Base-by-base conservation (phyloP, 2,797 vertebrate species). In the Myotis vivesi region DNA sequence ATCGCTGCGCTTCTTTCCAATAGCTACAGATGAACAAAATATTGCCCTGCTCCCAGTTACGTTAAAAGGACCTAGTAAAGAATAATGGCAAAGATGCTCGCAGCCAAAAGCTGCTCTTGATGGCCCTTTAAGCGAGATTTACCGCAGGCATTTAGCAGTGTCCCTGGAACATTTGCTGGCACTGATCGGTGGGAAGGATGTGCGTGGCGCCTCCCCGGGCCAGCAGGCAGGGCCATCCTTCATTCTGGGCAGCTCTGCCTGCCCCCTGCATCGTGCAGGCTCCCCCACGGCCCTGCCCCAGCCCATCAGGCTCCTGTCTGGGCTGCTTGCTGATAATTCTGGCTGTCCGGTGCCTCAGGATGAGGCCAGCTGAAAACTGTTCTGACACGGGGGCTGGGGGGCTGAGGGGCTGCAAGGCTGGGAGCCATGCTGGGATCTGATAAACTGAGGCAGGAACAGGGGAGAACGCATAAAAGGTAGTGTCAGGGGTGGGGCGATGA, bases 111-210 rank as follows among this genome's bases (percentile, higher is more conserved):
- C 97, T 96, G 97, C 97, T 95, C 97, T 97, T 98, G 97, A 96
- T 57, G 77, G 97, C 97, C 97, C 97, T 98, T 98, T 98, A 98
- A 97, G 98, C 93, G 81, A 97, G 98, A 98, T 98, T 98, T 98
- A 98, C 96, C 95, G 96, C 97, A 96, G 91, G 97, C 97, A 98
- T 98, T 98, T 98, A 98, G 96, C 97, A 96, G 89, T 92, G 97
- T 98, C 98, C 98, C 98, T 98, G 97, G 97, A 98, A 98, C 96
- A 62, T 89, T 94, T 96, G 85, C 97, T 98, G 97, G 97, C 98
- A 97, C 97, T 59, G 94, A 98, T 96, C 87, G 11, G 96, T 92
- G 76, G 96, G 94, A 97, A 98, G 93, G 11, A 20, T 33, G 89
- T 96, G 94, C 68, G 2, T 79, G 71, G 89, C 5, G 87, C 96